Evolutionary conservation across 2,888 invertebrate species (phyloP), one percentile per base, ranked within the genome.

Genomic region (Trichacis sp.): DNA sequence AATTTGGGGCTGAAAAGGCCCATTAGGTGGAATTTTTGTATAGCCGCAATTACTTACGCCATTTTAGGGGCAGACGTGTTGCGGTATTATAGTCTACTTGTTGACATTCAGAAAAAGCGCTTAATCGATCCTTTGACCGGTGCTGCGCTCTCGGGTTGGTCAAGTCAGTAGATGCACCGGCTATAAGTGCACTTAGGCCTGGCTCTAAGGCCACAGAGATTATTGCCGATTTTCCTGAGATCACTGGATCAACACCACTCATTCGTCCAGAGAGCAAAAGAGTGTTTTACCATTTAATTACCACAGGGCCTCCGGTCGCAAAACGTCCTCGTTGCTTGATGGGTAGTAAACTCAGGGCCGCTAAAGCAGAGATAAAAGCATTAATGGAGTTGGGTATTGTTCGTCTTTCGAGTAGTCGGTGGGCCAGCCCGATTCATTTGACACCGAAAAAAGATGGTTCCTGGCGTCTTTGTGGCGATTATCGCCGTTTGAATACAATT

Each of bases 371-470:
- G 9, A n/a, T 40, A 1, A 40, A 15, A 8, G 14, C 40, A 2
- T 5, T 40, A 2, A 12, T 40, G 9, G 15, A 40, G 9, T 4
- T 12, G 14, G 40, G 40, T 12, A 40, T 40, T 40, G 8, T 12
- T 12, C 40, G 40, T 15, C 40, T 14, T 15, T 40, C 40, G 40
- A 15, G 15, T 15, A 40, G 40, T 12, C 40, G 14, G 1, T 85
- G 82, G 83, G 74, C 84, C 0, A 80, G 77, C 29, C 85, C 82
- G 1, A 60, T 85, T 0, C 80, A 77, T 54, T 49, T 77, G 47
- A 75, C 70, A 73, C 52, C 72, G 73, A 6, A 76, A 77, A 45
- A 40, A 14, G 40, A 40, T 40, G 40, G 40, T 3, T 15, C 40
- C n/a, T 40, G 40, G 69, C 2, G 40, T 1, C 2, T 40, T 12